Conservation (phyloP, 2,888 invertebrate species). For the Drosophila anomalata region DNA sequence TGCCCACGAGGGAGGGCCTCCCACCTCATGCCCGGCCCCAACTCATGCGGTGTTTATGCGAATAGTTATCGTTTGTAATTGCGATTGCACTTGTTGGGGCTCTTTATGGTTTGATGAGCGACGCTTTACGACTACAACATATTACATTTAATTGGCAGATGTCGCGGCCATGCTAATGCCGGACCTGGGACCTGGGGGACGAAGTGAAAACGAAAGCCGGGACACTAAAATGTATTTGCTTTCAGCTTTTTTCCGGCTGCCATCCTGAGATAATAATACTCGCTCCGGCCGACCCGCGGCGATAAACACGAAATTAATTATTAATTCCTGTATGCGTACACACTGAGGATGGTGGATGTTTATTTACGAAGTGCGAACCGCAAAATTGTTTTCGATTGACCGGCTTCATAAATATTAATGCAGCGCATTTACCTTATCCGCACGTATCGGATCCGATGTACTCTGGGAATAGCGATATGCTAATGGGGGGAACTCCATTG, state of each 20-base stretch:
- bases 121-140: constrained; percentile 62
- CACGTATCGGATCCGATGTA: constrained; percentile 33
- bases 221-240: constrained; percentile 1
- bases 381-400: constrained; percentile 56
- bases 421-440: constrained; percentile 33
- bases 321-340: constrained; percentile 32
- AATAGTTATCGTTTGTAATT: constrained; percentile 51
- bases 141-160: constrained; percentile 66
- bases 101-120: constrained; percentile 47
- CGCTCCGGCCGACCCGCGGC: constrained; percentile 8
- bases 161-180: constrained; percentile 42
- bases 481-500: constrained; percentile 37
- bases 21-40: too few relatives aligned
- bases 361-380: constrained; percentile 40
- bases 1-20: background rate
- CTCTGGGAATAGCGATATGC: constrained; percentile 27
- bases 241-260: background rate
- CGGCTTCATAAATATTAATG: constrained; percentile 39
- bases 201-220: constrained; percentile 34
- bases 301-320: constrained; percentile 41
- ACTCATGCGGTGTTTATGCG: constrained; percentile 8
- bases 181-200: background rate
- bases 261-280: constrained; percentile 9
- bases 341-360: constrained; percentile 30
- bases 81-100: constrained; percentile 51